Evolutionary conservation across 2,888 invertebrate species (phyloP), one percentile per base, ranked within the genome.

Genomic region (Malthinus flaveolus): DNA sequence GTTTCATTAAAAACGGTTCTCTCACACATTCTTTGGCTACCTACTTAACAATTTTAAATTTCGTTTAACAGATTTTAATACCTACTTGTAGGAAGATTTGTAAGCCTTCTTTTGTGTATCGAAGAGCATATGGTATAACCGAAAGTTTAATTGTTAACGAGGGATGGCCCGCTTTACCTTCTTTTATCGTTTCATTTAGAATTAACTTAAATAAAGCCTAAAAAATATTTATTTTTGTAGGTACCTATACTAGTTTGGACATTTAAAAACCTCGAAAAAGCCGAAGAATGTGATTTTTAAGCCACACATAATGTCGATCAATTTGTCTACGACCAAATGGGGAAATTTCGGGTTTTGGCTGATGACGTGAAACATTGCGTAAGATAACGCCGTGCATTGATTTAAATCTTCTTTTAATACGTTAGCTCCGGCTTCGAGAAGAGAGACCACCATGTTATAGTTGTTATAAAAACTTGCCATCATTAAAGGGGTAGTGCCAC

Each of bases 401-500:
- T 73, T 72, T 57, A 71, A 65, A 61, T 79, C 79, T 62, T 77
- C 75, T 32, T 70, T 63, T 8, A 71, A 63, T 13, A 75, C 63
- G 54, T 73, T 69, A 3, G 78, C 78, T 2, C 73, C 71, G 9
- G 66, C 67, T 3, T 64, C 58, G 10, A 79, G 57, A 5, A 79
- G 61, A 5, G 67, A 62, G 9, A 67, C 65, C 2, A 77, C 74
- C 31, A 77, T 71, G 11, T 65, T 57, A 23, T 65, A 53, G 62
- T 77, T 74, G 56, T 75, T 75, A 8, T 74, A 66, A 44, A 74
- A 76, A 48, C 78, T 74, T 1, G 79, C 78, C 55, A 78, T 66
- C 76, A 78, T 79, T 34, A 79, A 64, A 0, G 78, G 74, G 3
- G 79, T 78, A 5, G 79, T 74, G 1, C 77, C 77, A 59, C 74